Evolutionary conservation across 1,140 invertebrate species (phyloP).

Genomic region (Meteorus sp.): DNA sequence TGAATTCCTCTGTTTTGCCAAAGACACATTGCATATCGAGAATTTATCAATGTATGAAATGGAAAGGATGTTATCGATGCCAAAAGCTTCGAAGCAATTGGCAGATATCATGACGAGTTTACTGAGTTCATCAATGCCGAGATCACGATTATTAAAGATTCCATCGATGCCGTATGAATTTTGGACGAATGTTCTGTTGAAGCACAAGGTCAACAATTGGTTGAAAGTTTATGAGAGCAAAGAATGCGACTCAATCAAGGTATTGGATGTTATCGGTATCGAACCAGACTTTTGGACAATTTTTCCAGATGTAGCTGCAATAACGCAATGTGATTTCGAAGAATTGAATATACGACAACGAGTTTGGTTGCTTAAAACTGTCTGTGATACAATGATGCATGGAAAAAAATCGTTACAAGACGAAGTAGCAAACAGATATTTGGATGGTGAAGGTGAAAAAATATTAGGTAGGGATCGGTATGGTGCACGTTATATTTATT

Average conservation of each 20-base stretch:
- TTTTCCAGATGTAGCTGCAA: slow-evolving; percentile 56
- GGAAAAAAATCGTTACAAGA: slow-evolving; percentile 52
- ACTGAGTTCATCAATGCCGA: slow-evolving; percentile 44
- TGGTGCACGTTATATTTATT: slow-evolving; percentile 63
- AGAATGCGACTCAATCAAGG: slow-evolving; percentile 54
- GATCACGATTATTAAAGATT: slow-evolving; percentile 50
- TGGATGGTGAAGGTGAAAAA: slow-evolving; percentile 45
- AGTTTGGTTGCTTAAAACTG: slow-evolving; percentile 64
- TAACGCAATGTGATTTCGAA: slow-evolving; percentile 61
- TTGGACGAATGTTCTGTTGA: slow-evolving; percentile 61
- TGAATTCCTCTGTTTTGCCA: slow-evolving; percentile 63
- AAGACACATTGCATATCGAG: slow-evolving; percentile 54
- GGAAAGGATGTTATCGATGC: slow-evolving; percentile 65
- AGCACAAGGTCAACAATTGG: slow-evolving; percentile 59
- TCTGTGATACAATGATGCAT: slow-evolving; percentile 64
- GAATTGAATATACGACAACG: slow-evolving; percentile 62
- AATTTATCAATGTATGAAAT: slow-evolving; percentile 65
- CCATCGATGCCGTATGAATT: slow-evolving; percentile 65
- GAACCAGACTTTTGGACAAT: slow-evolving; percentile 61
- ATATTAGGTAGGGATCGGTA: slow-evolving; percentile 61
- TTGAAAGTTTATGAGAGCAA: slow-evolving; percentile 61
- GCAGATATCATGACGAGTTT: slow-evolving; percentile 63
- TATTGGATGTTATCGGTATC: slow-evolving; percentile 61
- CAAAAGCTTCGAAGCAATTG: slow-evolving; percentile 62
- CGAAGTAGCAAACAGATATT: slow-evolving; percentile 45